Conservation (phyloP, 2,113 vertebrate genomes). For the Chloropsis hardwickii region DNA sequence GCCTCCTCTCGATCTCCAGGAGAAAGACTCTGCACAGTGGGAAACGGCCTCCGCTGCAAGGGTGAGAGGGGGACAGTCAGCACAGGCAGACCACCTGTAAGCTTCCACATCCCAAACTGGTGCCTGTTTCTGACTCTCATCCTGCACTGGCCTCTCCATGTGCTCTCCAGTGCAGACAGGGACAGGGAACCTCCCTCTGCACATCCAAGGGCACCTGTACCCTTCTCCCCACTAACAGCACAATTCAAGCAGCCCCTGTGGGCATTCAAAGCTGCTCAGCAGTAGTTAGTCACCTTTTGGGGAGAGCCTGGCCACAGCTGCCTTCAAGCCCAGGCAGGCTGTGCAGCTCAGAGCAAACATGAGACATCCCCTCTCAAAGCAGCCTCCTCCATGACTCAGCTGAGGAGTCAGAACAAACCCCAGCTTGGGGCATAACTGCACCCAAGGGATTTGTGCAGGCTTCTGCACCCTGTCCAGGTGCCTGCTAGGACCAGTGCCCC, state of each 20-base stretch:
- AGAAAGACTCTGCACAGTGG: slow-evolving; percentile 71
- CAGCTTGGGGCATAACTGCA: neutral
- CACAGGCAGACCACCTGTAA: neutral
- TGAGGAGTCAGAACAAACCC: neutral
- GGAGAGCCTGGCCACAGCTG: neutral
- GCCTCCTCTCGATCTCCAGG: slow-evolving; percentile 53
- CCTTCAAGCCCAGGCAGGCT: slow-evolving; percentile 42
- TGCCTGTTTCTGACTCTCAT: neutral
- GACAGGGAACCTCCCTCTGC: neutral
- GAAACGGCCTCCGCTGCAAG: slow-evolving; percentile 81
- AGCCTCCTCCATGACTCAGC: neutral
- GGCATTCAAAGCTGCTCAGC: neutral
- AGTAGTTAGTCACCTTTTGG: neutral
- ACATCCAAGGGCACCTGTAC: neutral
- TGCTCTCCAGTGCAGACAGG: neutral
- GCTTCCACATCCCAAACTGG: neutral
- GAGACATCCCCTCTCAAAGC: neutral
- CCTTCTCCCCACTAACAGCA: neutral
- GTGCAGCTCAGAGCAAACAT: neutral
- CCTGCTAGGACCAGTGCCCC: neutral
- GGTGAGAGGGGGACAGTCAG: neutral
- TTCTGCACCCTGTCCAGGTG: neutral
- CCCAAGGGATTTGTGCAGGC: neutral
- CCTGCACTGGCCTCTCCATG: neutral
- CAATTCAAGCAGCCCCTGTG: neutral